Percentiles rank a stretch among this genome's conserved stretches.
These are phyloP conservation scores for Tribolium castaneum DNA, from an alignment of 1,140 invertebrate genomes.

Conservation along the genomic window DNA sequence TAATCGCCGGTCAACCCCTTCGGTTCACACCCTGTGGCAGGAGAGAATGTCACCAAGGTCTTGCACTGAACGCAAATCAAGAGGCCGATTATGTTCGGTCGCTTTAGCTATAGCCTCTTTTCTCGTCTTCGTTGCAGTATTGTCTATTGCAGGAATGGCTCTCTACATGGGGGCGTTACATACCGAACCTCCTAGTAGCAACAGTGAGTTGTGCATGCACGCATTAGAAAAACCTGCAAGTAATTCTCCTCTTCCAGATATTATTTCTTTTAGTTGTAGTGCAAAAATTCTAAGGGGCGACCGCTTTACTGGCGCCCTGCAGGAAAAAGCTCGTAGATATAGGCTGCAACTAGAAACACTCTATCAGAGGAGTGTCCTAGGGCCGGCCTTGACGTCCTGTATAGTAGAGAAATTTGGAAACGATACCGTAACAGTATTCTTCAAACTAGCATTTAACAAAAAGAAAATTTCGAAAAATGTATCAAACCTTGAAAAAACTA, in stretches of 20 bases:
- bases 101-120: constrained; percentile 75
- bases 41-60: constrained; percentile 47
- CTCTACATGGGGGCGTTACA: constrained; percentile 79
- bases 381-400: constrained; percentile 72
- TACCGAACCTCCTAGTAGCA: constrained; percentile 65
- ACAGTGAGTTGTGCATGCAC: constrained; percentile 16
- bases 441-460: constrained; percentile 78
- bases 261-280: constrained; percentile 76
- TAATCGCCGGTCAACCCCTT: constrained; percentile 52
- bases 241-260: constrained; percentile 66
- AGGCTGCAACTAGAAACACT: constrained; percentile 65
- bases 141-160: constrained; percentile 79
- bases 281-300: constrained; percentile 76
- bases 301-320: constrained; percentile 70
- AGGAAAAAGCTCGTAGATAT: constrained; percentile 72
- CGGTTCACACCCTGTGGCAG: constrained; percentile 54
- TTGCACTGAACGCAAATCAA: constrained; percentile 56
- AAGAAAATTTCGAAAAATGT: constrained; percentile 78
- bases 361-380: constrained; percentile 69
- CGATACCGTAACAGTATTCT: constrained; percentile 78
- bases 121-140: constrained; percentile 76
- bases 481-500: constrained; percentile 74
- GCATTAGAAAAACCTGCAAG: neutral
- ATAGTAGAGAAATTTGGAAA: constrained; percentile 77
- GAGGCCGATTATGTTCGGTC: constrained; percentile 71